A percentile compares a stretch with the other conserved stretches of the same genome.
phyloP scores from a whole-genome alignment of 2,888 invertebrate genomes.

The Sisyra nigra region DNA sequence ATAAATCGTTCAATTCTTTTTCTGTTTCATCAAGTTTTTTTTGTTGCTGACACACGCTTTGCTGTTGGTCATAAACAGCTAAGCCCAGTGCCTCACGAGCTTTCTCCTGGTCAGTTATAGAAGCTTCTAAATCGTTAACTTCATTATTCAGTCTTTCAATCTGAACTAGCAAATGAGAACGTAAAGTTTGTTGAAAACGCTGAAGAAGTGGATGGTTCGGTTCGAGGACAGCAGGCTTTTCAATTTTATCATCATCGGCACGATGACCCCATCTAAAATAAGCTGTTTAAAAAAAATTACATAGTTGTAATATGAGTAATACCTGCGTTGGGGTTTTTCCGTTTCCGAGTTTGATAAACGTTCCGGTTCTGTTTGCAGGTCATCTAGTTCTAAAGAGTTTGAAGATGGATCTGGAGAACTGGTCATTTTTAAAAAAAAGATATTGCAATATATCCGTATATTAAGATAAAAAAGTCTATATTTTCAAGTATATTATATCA shows the following conservation, averaged over 20 bases:
- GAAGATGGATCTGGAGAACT: too few relatives aligned
- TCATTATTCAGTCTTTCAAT: constrained; percentile 47
- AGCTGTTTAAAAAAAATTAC: not conserved
- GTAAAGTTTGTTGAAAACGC: constrained; percentile 53
- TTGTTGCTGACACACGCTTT: constrained; percentile 37
- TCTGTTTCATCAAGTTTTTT: constrained; percentile 38
- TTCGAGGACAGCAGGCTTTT: constrained; percentile 32
- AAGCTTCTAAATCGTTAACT: constrained; percentile 39
- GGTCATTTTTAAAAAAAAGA: too few relatives aligned
- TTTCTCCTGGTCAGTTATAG: constrained; percentile 30
- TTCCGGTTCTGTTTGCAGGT: constrained; percentile 5
- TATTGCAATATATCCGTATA: too few relatives aligned
- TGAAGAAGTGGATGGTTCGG: constrained; percentile 58
- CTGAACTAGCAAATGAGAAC: constrained; percentile 45
- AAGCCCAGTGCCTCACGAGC: constrained; percentile 39
- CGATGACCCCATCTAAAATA: not conserved
- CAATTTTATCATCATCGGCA: not conserved
- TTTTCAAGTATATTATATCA: too few relatives aligned
- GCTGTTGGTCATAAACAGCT: constrained; percentile 42
- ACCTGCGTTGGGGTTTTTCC: not conserved
- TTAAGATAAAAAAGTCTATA: too few relatives aligned
- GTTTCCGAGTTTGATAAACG: not conserved
- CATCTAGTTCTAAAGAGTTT: not conserved
- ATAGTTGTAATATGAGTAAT: not conserved
- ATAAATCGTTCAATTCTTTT: constrained; percentile 31